Evolutionary conservation across 2,797 vertebrate species (phyloP), one percentile per base, ranked within the genome.

Genomic region (Phoebastria nigripes): DNA sequence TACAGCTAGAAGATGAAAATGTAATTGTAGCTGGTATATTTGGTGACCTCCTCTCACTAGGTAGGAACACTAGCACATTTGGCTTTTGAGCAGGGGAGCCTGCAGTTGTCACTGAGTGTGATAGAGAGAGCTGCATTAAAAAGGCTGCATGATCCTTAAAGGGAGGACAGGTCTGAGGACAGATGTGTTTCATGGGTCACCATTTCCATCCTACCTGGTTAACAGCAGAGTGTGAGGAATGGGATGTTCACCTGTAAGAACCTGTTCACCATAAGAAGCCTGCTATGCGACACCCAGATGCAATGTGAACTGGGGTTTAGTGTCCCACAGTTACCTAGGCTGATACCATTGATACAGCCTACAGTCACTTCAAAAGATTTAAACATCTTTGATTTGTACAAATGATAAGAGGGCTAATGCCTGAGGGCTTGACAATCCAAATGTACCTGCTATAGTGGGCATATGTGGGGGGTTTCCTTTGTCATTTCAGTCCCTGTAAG

Each of bases 1-100:
- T 94, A 72, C 87, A 88, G 90, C 41, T 63, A 82, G 66, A 71
- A 96, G 90, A 85, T 73, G 89, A 72, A 90, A 61, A 58, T 86
- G 81, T 93, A 91, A 87, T 90, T 95, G 93, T 80, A 56, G 76
- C 17, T 86, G 92, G 87, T 96, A 88, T 95, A 97, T 97, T 97
- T 94, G 95, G 95, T 93, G 93, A 81, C 96, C 94, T 97, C 94
- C 90, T 93, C 94, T 97, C 94, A 93, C 92, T 61, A 86, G 82
- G 66, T 70, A 87, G 93, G 87, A 93, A 79, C 69, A 73, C 54
- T 8, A 66, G 69, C 46, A 62, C 39, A 22, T 90, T 44, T n/a
- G 63, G 33, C 72, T 87, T 83, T 59, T 37, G 76, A 87, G 65
- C 56, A 90, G 58, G 4, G 9, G 46, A 85, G 33, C 33, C 33